Evolutionary conservation across 2,797 vertebrate genomes (phyloP), one percentile per base, ranked within the genome.

Genomic region (Acridotheres tristis): DNA sequence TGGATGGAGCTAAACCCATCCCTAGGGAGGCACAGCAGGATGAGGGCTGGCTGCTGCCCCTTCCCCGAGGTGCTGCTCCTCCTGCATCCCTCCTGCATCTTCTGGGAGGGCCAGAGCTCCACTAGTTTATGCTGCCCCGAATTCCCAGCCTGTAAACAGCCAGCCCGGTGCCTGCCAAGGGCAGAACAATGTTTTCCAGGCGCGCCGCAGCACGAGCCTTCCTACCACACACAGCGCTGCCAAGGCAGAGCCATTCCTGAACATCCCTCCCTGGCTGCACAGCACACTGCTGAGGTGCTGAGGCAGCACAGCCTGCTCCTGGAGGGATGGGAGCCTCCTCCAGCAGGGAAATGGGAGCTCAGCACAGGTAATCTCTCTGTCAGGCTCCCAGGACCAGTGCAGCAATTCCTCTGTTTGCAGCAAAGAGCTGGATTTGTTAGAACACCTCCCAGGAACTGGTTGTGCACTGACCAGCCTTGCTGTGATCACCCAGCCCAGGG

Each of bases 171-270:
- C 80, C 73, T 96, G 96, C 92, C 90, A 89, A 91, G 88, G 88
- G 80, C 45, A 91, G 90, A 79, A 90, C 93, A 95, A 93, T 90
- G 90, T 78, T 95, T 90, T 91, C 93, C 95, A 96, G 88, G 85
- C 69, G 2, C 1, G 5, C 43, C 22, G 23, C 65, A 82, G 90
- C 57, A 30, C 13, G 2, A 73, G 79, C 82, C 75, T 38, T 36
- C 66, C 16, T 66, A 88, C 94, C 95, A 91, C 94, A 90, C 91
- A 86, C 93, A 43, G 89, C 0, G 72, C 91, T 95, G 94, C 95
- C 95, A 85, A 47, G 73, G 89, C 91, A 63, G 36, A 92, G 74
- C 40, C 79, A 1, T 8, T 43, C 73, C 66, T 42, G 14, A 72
- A 8, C 88, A 42, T 62, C 90, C 82, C 58, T 72, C 54, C 2